Conservation (phyloP, 1,140 invertebrate species). For the Aphidius gifuensis region DNA sequence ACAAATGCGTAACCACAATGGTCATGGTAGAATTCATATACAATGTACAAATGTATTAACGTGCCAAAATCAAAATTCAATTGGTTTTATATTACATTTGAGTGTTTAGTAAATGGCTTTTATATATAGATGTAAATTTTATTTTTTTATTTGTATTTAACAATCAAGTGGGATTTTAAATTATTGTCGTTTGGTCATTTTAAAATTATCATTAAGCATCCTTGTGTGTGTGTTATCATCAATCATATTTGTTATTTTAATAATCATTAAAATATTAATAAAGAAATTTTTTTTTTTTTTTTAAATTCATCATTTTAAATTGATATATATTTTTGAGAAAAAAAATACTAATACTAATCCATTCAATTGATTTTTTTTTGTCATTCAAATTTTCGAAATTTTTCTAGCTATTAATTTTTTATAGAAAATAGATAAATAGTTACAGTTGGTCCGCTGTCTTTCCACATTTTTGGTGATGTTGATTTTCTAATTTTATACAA, state of each 20-base stretch:
- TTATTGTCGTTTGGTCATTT: slow-evolving; percentile 20
- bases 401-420: not conserved
- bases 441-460: slow-evolving; percentile 31
- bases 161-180: not conserved
- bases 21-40: slow-evolving; percentile 29
- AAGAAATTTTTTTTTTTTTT: not conserved
- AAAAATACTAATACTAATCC: not conserved
- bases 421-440: slow-evolving; percentile 23
- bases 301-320: not conserved
- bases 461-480: slow-evolving; percentile 24
- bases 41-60: slow-evolving; percentile 29
- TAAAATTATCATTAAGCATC: slow-evolving; percentile 14
- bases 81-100: slow-evolving; percentile 33
- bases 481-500: not conserved
- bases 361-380: not conserved
- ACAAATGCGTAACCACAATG: slow-evolving; percentile 38
- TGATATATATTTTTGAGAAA: not conserved
- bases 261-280: not conserved
- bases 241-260: not conserved
- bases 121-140: slow-evolving; percentile 16
- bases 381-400: slow-evolving; percentile 5
- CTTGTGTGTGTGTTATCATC: slow-evolving; percentile 11
- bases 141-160: not conserved
- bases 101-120: slow-evolving; percentile 12
- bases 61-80: slow-evolving; percentile 37